These are phyloP conservation scores for Liopterus haemorrhoidalis DNA, from an alignment of 2,888 invertebrate species.

Conservation along the genomic window DNA sequence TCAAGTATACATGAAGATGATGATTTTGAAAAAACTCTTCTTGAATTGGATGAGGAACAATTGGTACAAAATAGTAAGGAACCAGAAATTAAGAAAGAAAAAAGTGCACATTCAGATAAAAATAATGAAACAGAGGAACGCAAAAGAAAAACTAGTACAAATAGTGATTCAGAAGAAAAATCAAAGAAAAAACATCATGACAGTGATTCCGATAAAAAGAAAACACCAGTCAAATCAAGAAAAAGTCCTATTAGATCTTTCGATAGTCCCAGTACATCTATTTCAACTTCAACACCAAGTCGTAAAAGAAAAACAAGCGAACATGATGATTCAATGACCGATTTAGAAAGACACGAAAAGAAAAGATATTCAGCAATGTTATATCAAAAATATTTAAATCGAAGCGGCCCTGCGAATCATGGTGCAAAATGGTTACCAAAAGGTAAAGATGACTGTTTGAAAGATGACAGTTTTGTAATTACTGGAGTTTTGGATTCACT, in stretches of 20 bases:
- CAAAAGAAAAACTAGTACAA: slow-evolving; percentile 18
- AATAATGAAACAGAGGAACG: slow-evolving; percentile 31
- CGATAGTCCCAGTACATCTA: slow-evolving; percentile 11
- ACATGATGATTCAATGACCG: slow-evolving; percentile 42
- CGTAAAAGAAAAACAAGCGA: slow-evolving; percentile 37
- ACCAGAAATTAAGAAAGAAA: slow-evolving; percentile 10
- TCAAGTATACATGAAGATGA: slow-evolving; percentile 57
- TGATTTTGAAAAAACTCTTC: slow-evolving; percentile 63
- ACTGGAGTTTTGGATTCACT: slow-evolving; percentile 87
- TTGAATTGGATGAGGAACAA: slow-evolving; percentile 56
- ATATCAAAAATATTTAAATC: slow-evolving; percentile 71
- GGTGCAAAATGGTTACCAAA: slow-evolving; percentile 79
- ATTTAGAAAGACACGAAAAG: slow-evolving; percentile 64
- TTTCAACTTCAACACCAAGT: slow-evolving; percentile 38
- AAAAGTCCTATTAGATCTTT: slow-evolving; percentile 4
- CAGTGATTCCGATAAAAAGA: slow-evolving; percentile 18
- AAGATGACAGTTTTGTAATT: slow-evolving; percentile 64
- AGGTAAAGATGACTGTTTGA: slow-evolving; percentile 68
- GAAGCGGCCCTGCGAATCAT: slow-evolving; percentile 73
- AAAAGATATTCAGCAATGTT: slow-evolving; percentile 58
- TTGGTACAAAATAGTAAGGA: slow-evolving; percentile 38
- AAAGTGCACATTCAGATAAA: slow-evolving; percentile 34
- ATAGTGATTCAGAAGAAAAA: slow-evolving; percentile 12
- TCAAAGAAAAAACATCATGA: slow-evolving; percentile 14
- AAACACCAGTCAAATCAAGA: slow-evolving; percentile 26